These are phyloP conservation scores for Leucopsar rothschildi DNA, from an alignment of 2,113 vertebrate genomes.

Conservation along the genomic window DNA sequence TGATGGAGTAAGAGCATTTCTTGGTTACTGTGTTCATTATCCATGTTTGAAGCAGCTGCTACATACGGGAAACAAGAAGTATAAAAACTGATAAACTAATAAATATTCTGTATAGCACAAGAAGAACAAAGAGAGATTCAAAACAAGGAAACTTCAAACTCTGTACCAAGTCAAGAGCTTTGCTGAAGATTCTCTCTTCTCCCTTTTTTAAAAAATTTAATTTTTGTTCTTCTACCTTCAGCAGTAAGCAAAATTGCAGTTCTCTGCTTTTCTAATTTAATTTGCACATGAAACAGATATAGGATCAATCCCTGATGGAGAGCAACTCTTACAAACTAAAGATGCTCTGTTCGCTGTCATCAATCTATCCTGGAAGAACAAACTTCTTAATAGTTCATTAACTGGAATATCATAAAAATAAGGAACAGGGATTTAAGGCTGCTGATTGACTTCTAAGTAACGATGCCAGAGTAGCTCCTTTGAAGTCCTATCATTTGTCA, in stretches of 20 bases:
- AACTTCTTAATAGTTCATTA: neutral
- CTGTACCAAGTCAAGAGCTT: neutral
- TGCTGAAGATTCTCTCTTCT: neutral
- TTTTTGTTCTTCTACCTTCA: neutral
- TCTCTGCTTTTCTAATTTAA: neutral
- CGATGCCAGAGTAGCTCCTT: neutral
- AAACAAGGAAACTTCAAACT: neutral
- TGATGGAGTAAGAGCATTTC: neutral
- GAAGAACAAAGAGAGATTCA: neutral
- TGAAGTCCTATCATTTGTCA: neutral
- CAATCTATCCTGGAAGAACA: neutral
- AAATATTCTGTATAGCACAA: neutral
- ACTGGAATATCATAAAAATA: neutral
- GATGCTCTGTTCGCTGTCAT: neutral
- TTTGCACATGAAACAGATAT: neutral
- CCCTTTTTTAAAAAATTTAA: neutral
- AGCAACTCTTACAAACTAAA: neutral
- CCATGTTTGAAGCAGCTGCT: neutral
- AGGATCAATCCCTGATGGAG: neutral
- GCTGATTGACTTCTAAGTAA: neutral
- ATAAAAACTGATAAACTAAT: neutral
- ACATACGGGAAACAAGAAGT: neutral
- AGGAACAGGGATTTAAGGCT: neutral
- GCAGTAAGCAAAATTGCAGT: neutral
- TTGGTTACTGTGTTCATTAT: neutral